These are phyloP conservation scores for Lepus oiostolus DNA, from an alignment of 2,797 vertebrate genomes.

Conservation along the genomic window DNA sequence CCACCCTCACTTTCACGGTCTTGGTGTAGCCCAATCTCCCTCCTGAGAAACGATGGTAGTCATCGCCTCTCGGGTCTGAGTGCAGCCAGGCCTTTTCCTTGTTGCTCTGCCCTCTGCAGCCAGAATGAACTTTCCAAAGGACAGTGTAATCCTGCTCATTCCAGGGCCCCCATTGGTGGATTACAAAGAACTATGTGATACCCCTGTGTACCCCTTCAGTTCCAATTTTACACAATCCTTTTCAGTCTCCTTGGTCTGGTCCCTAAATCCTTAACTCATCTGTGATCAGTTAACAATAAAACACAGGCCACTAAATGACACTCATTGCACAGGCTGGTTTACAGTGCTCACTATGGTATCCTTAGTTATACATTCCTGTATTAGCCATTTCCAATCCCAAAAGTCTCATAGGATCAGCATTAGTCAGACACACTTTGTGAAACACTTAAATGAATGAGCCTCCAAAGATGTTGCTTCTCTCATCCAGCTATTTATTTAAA, in stretches of 20 bases:
- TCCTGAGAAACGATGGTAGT: not conserved
- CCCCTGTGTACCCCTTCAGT: not conserved
- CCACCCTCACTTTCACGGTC: not conserved
- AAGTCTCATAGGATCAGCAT: not conserved
- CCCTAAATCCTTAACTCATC: not conserved
- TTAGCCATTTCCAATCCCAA: not conserved
- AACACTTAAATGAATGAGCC: not conserved
- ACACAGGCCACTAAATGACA: not conserved
- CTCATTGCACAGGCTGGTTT: not conserved
- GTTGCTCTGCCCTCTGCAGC: not conserved
- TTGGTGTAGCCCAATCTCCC: not conserved
- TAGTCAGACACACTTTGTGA: constrained; percentile 15
- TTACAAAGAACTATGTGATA: not conserved
- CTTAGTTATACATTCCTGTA: not conserved
- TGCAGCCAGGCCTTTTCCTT: not conserved
- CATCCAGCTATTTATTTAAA: not conserved
- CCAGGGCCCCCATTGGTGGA: not conserved
- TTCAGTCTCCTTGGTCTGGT: not conserved
- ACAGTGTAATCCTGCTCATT: not conserved
- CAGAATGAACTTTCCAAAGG: not conserved
- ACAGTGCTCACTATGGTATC: not conserved
- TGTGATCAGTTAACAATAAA: not conserved
- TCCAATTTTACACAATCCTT: not conserved
- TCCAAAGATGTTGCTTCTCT: constrained; percentile 11
- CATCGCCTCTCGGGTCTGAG: not conserved